Conservation (phyloP, 2,797 vertebrate genomes). For the Pterois miles region DNA sequence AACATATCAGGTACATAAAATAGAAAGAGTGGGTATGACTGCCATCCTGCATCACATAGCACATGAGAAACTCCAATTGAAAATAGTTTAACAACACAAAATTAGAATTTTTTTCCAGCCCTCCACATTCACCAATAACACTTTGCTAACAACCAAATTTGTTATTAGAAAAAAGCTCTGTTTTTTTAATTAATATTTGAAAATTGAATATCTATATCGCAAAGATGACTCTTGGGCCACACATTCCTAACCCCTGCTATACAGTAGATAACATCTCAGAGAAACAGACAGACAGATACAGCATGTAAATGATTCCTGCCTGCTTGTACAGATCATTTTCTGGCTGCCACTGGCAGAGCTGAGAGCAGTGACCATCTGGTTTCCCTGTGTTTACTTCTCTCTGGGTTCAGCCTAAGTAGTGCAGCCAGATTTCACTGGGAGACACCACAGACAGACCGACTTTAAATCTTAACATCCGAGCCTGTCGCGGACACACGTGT, state of each 20-base stretch:
- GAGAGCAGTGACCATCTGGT: slow-evolving; percentile 68
- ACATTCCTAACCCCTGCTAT: slow-evolving; percentile 10
- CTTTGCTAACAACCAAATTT: background rate
- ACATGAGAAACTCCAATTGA: background rate
- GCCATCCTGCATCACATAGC: background rate
- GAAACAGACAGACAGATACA: slow-evolving; percentile 25
- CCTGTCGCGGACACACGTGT: slow-evolving; percentile 18
- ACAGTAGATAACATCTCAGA: slow-evolving; percentile 7
- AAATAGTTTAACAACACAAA: background rate
- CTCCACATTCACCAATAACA: background rate
- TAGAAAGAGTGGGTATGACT: background rate
- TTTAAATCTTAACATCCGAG: slow-evolving; percentile 53
- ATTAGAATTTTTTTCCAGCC: background rate
- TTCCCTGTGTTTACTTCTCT: slow-evolving; percentile 67
- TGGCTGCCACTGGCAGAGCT: slow-evolving; percentile 52
- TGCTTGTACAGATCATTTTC: slow-evolving; percentile 53
- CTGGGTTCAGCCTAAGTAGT: slow-evolving; percentile 59
- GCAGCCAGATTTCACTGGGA: slow-evolving; percentile 60
- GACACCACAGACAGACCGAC: slow-evolving; percentile 51
- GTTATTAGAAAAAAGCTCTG: background rate
- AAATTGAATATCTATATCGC: background rate
- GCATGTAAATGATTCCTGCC: slow-evolving; percentile 38
- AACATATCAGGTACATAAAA: background rate
- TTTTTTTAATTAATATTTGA: slow-evolving; percentile 6
- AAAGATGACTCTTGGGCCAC: background rate